A percentile compares a stretch with the other conserved stretches of the same genome.
These are phyloP conservation scores for Chrysaora quinquecirrha DNA, from an alignment of 30 jellyfish, hydroid and myxozoan genomes.

Conservation along the genomic window DNA sequence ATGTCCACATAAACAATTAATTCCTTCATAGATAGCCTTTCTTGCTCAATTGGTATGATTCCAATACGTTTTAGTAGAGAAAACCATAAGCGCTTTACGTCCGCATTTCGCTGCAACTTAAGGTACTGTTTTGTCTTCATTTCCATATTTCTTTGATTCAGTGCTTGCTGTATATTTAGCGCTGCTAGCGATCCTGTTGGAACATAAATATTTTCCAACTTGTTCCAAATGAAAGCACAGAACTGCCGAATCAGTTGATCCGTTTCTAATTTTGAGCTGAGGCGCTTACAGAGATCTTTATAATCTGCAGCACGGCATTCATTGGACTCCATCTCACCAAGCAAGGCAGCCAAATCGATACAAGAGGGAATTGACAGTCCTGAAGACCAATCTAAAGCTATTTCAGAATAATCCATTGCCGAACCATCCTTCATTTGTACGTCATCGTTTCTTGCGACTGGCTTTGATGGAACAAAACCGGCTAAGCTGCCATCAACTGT, in stretches of 20 bases:
- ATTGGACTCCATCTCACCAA: neutral
- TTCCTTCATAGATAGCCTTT: neutral
- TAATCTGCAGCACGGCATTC: neutral
- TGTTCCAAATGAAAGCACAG: neutral
- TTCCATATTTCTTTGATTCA: neutral
- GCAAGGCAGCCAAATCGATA: neutral
- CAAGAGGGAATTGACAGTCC: too few species aligned
- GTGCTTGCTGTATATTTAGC: neutral
- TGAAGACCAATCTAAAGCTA: neutral
- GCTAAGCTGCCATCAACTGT: neutral
- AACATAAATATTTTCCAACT: neutral
- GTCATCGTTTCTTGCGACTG: neutral
- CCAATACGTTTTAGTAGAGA: too few species aligned
- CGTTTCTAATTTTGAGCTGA: neutral
- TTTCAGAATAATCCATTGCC: neutral
- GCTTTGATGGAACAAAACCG: neutral
- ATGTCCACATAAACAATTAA: neutral
- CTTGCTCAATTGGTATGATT: too few species aligned
- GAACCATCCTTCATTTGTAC: neutral
- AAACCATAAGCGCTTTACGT: neutral
- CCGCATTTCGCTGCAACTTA: neutral
- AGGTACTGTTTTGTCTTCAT: conserved; percentile 1
- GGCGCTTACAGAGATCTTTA: neutral
- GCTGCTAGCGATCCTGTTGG: neutral
- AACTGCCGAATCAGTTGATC: too few species aligned